These are phyloP conservation scores for Diarsia rubi DNA, from an alignment of 2,888 invertebrate species.

Conservation along the genomic window DNA sequence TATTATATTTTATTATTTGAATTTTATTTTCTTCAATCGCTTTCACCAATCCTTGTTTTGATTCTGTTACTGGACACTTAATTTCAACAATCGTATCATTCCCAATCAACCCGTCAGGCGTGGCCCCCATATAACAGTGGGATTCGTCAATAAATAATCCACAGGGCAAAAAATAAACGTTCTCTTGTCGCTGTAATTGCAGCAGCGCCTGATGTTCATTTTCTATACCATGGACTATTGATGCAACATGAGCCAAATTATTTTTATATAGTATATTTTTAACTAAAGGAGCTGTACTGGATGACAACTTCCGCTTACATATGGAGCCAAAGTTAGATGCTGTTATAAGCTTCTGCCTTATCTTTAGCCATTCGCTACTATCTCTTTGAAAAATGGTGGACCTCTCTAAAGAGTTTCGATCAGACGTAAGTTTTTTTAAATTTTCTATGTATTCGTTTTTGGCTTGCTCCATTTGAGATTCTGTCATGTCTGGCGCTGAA, in stretches of 20 bases:
- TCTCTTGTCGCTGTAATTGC: slow-evolving; percentile 19
- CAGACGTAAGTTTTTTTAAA: slow-evolving; percentile 26
- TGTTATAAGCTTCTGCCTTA: too few relatives aligned
- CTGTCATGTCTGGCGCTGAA: slow-evolving; percentile 12
- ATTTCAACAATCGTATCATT: slow-evolving; percentile 9
- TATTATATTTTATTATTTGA: background rate
- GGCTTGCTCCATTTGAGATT: slow-evolving; percentile 5
- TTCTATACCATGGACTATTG: background rate
- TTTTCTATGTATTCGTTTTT: slow-evolving; percentile 19
- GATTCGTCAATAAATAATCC: slow-evolving; percentile 22
- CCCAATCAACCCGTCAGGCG: slow-evolving; percentile 14
- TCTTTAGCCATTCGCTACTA: slow-evolving; percentile 24
- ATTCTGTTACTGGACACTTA: background rate
- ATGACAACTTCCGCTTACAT: slow-evolving; percentile 40
- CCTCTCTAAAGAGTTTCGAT: slow-evolving; percentile 14
- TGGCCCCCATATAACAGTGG: slow-evolving; percentile 5
- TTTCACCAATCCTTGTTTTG: slow-evolving; percentile 7
- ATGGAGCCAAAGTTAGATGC: slow-evolving; percentile 7
- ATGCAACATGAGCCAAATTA: slow-evolving; percentile 46
- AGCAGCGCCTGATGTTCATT: slow-evolving; percentile 5
- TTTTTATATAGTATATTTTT: slow-evolving; percentile 58
- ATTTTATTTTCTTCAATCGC: slow-evolving; percentile 12
- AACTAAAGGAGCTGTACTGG: slow-evolving; percentile 22
- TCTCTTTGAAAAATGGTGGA: slow-evolving; percentile 32
- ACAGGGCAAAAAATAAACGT: slow-evolving; percentile 7